Percentiles rank a stretch among this genome's conserved stretches.
phyloP scores from a whole-genome alignment of 2,113 vertebrate species.

The Scomber scombrus region DNA sequence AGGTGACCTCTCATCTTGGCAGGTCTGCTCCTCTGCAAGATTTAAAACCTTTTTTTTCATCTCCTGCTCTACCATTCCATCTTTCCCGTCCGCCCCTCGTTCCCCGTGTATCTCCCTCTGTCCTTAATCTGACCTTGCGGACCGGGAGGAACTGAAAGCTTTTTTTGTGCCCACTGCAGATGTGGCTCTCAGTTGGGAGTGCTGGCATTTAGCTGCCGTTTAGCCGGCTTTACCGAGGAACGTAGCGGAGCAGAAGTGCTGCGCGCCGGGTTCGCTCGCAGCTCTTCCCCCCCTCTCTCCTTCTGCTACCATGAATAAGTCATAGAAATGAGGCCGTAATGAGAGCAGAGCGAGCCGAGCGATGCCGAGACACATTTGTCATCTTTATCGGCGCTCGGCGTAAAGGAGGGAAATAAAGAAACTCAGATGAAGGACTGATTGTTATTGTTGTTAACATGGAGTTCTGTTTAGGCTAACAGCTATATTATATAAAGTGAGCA shows the following conservation, averaged over 20 bases:
- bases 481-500: background rate
- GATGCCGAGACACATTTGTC: constrained; percentile 37
- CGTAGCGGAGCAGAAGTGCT: constrained; percentile 12
- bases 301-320: constrained; percentile 64
- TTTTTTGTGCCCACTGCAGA: constrained; percentile 39
- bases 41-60: background rate
- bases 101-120: background rate
- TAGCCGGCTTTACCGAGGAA: constrained; percentile 13
- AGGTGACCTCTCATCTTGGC: background rate
- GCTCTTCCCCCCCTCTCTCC: constrained; percentile 27
- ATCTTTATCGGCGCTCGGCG: constrained; percentile 16
- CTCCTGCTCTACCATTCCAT: background rate
- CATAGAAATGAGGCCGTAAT: constrained; percentile 39
- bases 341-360: constrained; percentile 25
- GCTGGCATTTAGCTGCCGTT: constrained; percentile 24
- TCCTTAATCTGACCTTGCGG: constrained; percentile 1
- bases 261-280: background rate
- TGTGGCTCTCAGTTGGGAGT: constrained; percentile 26
- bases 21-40: background rate
- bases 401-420: background rate
- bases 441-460: constrained; percentile 18
- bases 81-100: background rate
- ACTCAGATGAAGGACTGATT: constrained; percentile 5
- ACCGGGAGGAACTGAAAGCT: constrained; percentile 5
- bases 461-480: constrained; percentile 5